phyloP scores from a whole-genome alignment of 2,797 vertebrate genomes.

The Microctenopoma lineatum region DNA sequence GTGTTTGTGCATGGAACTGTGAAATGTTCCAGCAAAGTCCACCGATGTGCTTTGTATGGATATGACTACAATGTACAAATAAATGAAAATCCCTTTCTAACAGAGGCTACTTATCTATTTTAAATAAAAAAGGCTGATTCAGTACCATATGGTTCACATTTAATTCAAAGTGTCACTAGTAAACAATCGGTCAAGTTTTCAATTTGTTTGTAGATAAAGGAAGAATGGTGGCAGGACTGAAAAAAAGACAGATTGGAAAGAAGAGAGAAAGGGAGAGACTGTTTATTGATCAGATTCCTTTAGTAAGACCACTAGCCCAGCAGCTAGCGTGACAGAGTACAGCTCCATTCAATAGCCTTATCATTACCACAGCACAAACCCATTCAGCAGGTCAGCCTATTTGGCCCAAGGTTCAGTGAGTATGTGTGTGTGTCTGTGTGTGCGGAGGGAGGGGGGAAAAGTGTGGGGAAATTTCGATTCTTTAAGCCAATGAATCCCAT shows the following conservation, averaged over 20 bases:
- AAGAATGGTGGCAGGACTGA: conserved; percentile 1
- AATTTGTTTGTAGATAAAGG: conserved; percentile 30
- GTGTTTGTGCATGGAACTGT: conserved; percentile 24
- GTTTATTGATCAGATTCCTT: conserved; percentile 79
- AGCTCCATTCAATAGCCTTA: conserved; percentile 81
- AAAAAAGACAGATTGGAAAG: conserved; percentile 12
- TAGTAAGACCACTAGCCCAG: conserved; percentile 62
- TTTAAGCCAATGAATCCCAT: conserved; percentile 80
- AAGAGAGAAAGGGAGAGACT: conserved; percentile 22
- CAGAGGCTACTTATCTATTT: conserved; percentile 11
- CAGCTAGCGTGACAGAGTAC: conserved; percentile 73
- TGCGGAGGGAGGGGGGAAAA: neutral
- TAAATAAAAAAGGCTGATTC: neutral
- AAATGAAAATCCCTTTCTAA: conserved; percentile 25
- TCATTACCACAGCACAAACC: conserved; percentile 77
- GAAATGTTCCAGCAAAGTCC: neutral
- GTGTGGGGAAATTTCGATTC: conserved; percentile 65
- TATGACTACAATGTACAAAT: conserved; percentile 17
- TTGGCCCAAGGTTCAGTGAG: conserved; percentile 57
- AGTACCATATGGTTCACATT: neutral
- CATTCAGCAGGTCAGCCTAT: conserved; percentile 73
- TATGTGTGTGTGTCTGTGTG: conserved; percentile 12
- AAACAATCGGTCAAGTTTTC: conserved; percentile 20
- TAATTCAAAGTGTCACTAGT: conserved; percentile 16
- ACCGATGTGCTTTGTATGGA: neutral